Percentiles rank a stretch among this genome's conserved stretches.
These are phyloP conservation scores for Anastrepha ludens DNA, from an alignment of 1,140 invertebrate species.

Conservation along the genomic window DNA sequence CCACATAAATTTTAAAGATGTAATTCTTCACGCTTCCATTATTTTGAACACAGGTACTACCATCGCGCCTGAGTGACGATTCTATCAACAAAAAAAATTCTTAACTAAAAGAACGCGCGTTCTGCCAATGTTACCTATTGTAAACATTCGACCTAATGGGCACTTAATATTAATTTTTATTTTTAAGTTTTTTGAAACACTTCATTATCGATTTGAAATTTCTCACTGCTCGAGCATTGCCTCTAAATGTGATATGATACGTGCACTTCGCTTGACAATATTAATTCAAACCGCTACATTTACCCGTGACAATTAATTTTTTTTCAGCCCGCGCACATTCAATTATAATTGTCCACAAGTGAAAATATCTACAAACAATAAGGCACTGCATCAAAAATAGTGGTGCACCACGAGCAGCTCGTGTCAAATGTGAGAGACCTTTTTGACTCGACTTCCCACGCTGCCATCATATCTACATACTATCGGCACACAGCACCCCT, in stretches of 20 bases:
- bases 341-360: conserved; percentile 16
- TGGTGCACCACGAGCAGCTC: not conserved
- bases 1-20: too few species aligned
- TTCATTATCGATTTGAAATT: not conserved
- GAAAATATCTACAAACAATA: conserved; percentile 44
- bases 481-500: conserved; percentile 6
- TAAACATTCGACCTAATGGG: not conserved
- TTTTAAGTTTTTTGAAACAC: not conserved
- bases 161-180: not conserved
- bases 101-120: too few species aligned
- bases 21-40: too few species aligned
- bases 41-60: too few species aligned
- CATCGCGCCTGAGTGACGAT: too few species aligned
- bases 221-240: not conserved
- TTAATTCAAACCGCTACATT: not conserved
- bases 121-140: not conserved
- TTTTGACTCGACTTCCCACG: conserved; percentile 48
- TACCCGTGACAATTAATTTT: not conserved
- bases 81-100: too few species aligned
- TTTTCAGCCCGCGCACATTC: not conserved
- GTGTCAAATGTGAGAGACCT: conserved; percentile 49
- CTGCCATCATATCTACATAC: not conserved
- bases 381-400: conserved; percentile 11
- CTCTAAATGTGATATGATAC: conserved; percentile 23
- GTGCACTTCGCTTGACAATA: not conserved